phyloP scores from a whole-genome alignment of 2,113 vertebrate species.

The Colossoma macropomum region DNA sequence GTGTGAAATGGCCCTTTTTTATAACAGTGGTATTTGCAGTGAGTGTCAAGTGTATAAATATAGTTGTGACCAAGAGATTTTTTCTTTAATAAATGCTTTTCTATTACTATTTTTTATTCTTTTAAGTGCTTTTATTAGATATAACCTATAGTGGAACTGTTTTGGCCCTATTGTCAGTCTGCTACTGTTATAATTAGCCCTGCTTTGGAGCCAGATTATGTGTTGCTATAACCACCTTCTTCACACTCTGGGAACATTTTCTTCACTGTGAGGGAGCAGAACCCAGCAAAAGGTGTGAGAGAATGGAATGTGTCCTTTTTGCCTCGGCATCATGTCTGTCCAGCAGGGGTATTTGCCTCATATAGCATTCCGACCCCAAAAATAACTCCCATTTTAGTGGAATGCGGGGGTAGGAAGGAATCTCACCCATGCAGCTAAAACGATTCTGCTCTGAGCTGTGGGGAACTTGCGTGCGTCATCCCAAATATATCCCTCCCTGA shows the following conservation, averaged over 20 bases:
- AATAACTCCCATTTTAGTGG: conserved; percentile 71
- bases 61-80: neutral
- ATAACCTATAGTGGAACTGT: conserved; percentile 23
- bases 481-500: conserved; percentile 69
- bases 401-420: conserved; percentile 70
- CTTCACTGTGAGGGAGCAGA: conserved; percentile 40
- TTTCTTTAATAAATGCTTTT: neutral
- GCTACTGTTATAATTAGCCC: conserved; percentile 47
- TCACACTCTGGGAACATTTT: conserved; percentile 37
- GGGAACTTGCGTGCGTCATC: conserved; percentile 67
- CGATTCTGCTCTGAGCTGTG: conserved; percentile 62
- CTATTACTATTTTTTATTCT: neutral
- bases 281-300: conserved; percentile 58
- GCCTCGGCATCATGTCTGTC: conserved; percentile 65
- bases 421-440: conserved; percentile 71
- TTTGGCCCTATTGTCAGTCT: conserved; percentile 17
- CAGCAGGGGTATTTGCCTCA: conserved; percentile 60
- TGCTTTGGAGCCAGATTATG: conserved; percentile 29
- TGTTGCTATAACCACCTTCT: conserved; percentile 42
- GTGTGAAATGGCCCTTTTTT: too few relatives aligned
- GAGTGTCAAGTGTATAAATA: neutral
- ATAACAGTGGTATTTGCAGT: neutral
- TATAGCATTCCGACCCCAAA: conserved; percentile 62
- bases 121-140: neutral
- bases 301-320: conserved; percentile 63